A percentile compares a stretch with the other conserved stretches of the same genome.
Conservation (phyloP, 1,140 invertebrate species). For the Palaemon carinicauda region DNA sequence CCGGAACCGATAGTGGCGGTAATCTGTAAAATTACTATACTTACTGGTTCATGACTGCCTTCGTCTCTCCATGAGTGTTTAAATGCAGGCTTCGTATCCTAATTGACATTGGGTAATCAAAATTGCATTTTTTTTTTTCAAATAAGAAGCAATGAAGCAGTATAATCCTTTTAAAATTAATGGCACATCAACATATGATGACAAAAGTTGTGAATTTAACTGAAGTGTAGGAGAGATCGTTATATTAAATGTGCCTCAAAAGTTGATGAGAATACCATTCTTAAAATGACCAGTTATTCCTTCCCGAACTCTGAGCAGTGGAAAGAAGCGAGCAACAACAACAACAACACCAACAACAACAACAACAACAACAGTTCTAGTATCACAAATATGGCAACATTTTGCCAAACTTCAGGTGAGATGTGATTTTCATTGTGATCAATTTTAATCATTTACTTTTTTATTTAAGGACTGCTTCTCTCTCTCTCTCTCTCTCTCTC, state of each 20-base stretch:
- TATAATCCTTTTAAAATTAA: no score
- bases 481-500: neutral
- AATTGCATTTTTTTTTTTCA: no score
- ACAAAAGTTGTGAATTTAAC: neutral
- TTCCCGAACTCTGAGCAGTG: conserved; percentile 4
- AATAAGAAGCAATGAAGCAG: no score
- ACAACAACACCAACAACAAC: conserved; percentile 38
- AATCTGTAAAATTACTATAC: neutral
- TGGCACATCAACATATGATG: neutral
- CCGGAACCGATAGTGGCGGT: no score
- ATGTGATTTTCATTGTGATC: neutral
- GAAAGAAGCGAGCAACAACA: conserved; percentile 8
- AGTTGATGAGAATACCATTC: neutral
- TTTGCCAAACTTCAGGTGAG: conserved; percentile 32
- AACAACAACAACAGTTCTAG: conserved; percentile 32
- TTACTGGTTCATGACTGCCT: no score
- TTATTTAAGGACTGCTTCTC: no score
- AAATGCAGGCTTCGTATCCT: neutral
- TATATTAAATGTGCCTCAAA: neutral
- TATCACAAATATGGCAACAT: conserved; percentile 22
- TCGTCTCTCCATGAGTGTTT: no score
- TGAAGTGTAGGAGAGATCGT: neutral
- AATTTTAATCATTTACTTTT: neutral
- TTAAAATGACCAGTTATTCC: conserved; percentile 35
- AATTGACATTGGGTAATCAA: neutral